Evolutionary conservation across 2,113 vertebrate species (phyloP), one percentile per base, ranked within the genome.

Genomic region (Chaetodon auriga): DNA sequence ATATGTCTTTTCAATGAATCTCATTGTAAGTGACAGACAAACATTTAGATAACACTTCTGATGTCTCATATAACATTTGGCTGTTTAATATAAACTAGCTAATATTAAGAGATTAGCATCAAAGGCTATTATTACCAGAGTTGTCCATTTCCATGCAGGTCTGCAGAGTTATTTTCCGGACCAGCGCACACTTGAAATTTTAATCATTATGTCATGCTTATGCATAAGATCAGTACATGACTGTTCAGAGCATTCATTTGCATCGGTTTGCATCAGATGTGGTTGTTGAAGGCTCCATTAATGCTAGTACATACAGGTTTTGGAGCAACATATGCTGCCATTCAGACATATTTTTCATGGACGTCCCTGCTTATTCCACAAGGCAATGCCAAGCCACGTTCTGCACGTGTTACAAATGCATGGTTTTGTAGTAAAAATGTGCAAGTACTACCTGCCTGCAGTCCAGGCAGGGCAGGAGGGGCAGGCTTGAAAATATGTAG

Each of bases 241-340:
- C 21, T 21, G 23, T 36, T 16, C 54, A 41, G 75, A 73, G 35
- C 61, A 2, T 48, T 25, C 14, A 61, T 84, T 79, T 62, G 6
- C 70, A 80, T 75, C 36, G 18, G 23, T 58, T 87, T 82, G 54
- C 75, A 87, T 76, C 76, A 66, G 21, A 45, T 45, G 64, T n/a
- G 49, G 16, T 14, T 46, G 12, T 23, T 41, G 25, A 46, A 65
- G 70, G 38, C 64, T 36, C n/a, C 49, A n/a, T n/a, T n/a, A n/a
- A n/a, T n/a, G n/a, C n/a, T n/a, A n/a, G n/a, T n/a, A n/a, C n/a
- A n/a, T n/a, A n/a, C n/a, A 30, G 30, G 30, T 3, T 30, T 30
- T 30, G 30, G 30, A 30, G 30, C 3, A 30, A 30, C 30, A 30
- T 30, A 30, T 30, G 30, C 30, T 30, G 30, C 30, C 30, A 30